Evolutionary conservation across 2,113 vertebrate genomes (phyloP), one percentile per base, ranked within the genome.

Genomic region (Sarotherodon lohbergeri): DNA sequence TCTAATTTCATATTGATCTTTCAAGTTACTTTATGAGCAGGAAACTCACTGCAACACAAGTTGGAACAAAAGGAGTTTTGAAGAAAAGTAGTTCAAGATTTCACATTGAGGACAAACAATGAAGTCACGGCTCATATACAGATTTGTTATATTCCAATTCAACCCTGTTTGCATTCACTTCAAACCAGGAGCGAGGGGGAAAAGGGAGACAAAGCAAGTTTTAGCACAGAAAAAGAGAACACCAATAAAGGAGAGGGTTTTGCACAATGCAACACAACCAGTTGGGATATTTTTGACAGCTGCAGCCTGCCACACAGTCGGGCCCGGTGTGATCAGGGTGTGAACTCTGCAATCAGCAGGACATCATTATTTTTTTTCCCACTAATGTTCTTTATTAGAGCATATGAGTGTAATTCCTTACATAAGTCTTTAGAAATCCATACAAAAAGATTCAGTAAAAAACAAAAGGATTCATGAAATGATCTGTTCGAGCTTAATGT

Each of bases 201-300:
- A 10, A 7, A 50, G 16, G 16, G 71, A n/a, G 46, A 78, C 43
- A 50, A 78, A 50, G 71, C 71, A 78, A 50, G 43, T 32, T 50
- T 32, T 32, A 36, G 24, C 5, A 34, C 7, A 41, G 34, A 41
- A 48, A 41, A 71, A 11, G 50, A 27, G 9, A 73, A 27, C 41
- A 27, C 22, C 68, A 46, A 46, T 27, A 73, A 73, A 48, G 7
- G 4, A 68, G 43, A 6, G 16, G 7, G 24, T 50, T 87, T 79
- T 68, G 54, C 5, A 6, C 80, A 88, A 85, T 85, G 83, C 78
- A 88, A 88, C 84, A 82, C 56, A 79, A 90, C 78, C 81, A 59
- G 90, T 89, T 54, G 73, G 83, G 81, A 85, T 84, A 89, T 86
- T 92, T 89, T 32, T 68, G 29, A 84, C 80, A 59, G 24, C 73